Base-by-base conservation (phyloP, 2,113 vertebrate species). In the Cygnus atratus region DNA sequence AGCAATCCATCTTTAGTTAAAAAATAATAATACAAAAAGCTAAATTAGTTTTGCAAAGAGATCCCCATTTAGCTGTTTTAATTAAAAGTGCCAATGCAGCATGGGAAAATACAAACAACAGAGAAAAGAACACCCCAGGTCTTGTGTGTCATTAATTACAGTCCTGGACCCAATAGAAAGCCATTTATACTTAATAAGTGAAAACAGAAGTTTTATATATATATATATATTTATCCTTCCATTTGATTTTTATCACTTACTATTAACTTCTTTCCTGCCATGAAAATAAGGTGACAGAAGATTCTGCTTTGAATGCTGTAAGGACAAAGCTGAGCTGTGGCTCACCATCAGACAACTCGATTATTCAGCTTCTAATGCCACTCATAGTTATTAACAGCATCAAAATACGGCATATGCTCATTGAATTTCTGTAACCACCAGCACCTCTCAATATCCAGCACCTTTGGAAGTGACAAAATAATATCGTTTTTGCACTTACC, bases 1-100 rank as follows among this genome's bases (percentile, higher is more conserved):
- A 95, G 84, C 48, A 92, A 96, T 97, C 92, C 96, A 95, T 95
- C 29, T 96, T 96, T 71, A 96, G 88, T 94, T 95, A 70, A 93
- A 96, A 94, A 93, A 93, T 33, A 95, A 77, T 59, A 96, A 92
- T 85, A 94, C 85, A 96, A 96, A 96, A 95, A 97, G 95, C 95
- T 97, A 97, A 96, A 97, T 94, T 87, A 97, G 92, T 93, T 97
- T 96, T 46, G 2, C 70, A 82, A 93, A 95, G 77, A 96, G 74
- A 96, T 95, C 95, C 93, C 90, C 93, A 78, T 97, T 97, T 92
- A 95, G 92, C 92, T 93, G 96, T 96, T 93, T 81, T 62, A 91
- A 90, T 93, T 93, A 92, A 97, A 97, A 96, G 92, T 96, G 94
- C 95, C 88, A 89, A 95, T 95, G 95, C 90, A 95, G 93, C 95